phyloP scores from a whole-genome alignment of 2,888 invertebrate genomes.

The Platycnemis pennipes region DNA sequence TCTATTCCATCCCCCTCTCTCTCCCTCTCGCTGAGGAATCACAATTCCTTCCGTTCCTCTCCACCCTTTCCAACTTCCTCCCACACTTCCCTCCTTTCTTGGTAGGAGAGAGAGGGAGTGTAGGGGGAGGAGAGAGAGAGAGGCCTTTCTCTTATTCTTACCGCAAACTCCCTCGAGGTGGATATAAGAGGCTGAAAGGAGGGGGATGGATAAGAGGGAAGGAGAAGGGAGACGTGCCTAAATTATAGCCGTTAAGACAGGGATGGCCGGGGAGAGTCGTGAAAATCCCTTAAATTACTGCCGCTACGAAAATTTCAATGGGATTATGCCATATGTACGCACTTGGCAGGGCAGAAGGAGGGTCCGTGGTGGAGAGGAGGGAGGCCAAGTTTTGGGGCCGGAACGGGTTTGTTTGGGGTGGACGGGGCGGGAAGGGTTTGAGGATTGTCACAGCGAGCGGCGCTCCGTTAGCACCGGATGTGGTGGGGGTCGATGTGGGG shows the following conservation, averaged over 20 bases:
- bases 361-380: neutral
- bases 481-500: too few relatives aligned
- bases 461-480: neutral
- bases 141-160: conserved; percentile 48
- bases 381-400: neutral
- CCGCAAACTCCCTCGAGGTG: conserved; percentile 26
- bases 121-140: neutral
- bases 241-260: conserved; percentile 62
- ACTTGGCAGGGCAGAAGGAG: neutral
- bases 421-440: neutral
- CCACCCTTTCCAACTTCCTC: neutral
- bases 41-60: conserved; percentile 21
- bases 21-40: neutral
- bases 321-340: conserved; percentile 54
- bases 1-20: neutral
- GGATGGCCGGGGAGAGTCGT: conserved; percentile 60
- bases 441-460: neutral
- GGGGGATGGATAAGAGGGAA: neutral
- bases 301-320: conserved; percentile 58
- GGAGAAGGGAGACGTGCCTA: conserved; percentile 28
- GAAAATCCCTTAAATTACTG: conserved; percentile 67
- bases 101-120: neutral
- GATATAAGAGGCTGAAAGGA: neutral
- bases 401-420: conserved; percentile 40
- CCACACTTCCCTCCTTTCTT: neutral